Evolutionary conservation across 2,113 vertebrate species (phyloP).

Genomic region (Hyla sarda): DNA sequence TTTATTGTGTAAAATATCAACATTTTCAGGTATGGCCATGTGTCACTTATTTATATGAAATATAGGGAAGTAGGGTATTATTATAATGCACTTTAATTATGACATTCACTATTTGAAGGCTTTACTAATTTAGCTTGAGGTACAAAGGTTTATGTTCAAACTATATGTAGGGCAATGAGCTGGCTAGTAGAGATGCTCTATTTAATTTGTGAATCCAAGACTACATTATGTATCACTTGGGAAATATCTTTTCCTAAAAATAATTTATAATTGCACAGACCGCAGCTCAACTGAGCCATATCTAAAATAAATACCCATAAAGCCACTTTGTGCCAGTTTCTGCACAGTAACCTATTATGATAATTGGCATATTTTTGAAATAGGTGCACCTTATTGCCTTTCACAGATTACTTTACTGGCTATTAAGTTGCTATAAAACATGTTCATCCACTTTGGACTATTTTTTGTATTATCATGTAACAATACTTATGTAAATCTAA

Average conservation of each 20-base stretch:
- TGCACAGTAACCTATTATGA: slow-evolving; percentile 8
- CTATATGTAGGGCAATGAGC: slow-evolving; percentile 45
- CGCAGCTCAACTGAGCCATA: not conserved
- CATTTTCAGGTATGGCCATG: not conserved
- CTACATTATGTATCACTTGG: slow-evolving; percentile 39
- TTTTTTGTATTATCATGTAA: not conserved
- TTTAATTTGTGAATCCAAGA: slow-evolving; percentile 41
- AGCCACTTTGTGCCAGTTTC: slow-evolving; percentile 19
- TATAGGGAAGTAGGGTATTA: not conserved
- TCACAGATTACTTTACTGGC: not conserved
- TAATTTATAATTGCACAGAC: slow-evolving; percentile 49
- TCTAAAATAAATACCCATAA: slow-evolving; percentile 35
- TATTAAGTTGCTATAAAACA: not conserved
- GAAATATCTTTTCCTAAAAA: slow-evolving; percentile 45
- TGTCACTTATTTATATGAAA: not conserved
- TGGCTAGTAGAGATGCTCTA: slow-evolving; percentile 25
- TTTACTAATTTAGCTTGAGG: not conserved
- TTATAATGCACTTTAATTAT: no score
- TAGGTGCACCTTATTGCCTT: not conserved
- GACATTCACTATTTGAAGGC: not conserved
- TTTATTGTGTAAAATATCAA: not conserved
- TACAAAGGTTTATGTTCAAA: not conserved
- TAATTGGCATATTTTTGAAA: slow-evolving; percentile 2
- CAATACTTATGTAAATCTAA: no score
- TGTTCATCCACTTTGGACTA: not conserved